Evolutionary conservation across 2,797 vertebrate species (phyloP).

Genomic region (Myotis daubentonii): DNA sequence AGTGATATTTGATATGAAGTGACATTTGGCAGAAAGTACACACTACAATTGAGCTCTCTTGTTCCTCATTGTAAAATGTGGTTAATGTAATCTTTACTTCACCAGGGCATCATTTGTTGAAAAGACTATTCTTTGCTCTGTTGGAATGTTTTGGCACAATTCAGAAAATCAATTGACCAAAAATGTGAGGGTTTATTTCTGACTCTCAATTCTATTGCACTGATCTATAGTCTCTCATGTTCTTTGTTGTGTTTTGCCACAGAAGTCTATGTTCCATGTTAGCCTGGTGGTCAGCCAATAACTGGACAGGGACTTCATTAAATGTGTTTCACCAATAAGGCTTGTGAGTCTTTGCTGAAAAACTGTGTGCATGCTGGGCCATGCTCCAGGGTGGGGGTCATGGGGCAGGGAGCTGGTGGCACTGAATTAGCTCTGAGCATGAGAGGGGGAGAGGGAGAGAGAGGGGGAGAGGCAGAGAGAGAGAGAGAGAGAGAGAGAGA

Average conservation of each 20-base stretch:
- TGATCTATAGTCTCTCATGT: neutral
- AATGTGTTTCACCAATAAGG: neutral
- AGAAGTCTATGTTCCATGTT: neutral
- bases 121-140: neutral
- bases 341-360: neutral
- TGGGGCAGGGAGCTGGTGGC: neutral
- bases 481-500: neutral
- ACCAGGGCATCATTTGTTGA: neutral
- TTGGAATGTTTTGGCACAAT: neutral
- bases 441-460: neutral
- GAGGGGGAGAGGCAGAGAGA: neutral
- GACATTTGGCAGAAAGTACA: neutral
- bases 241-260: constrained; percentile 8
- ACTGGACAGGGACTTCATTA: neutral
- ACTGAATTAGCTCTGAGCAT: neutral
- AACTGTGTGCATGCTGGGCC: neutral
- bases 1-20: too few relatives aligned
- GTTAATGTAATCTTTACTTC: constrained; percentile 3
- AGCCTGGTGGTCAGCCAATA: neutral
- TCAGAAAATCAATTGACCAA: neutral
- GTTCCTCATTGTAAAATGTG: constrained; percentile 42
- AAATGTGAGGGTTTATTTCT: constrained; percentile 1
- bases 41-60: neutral
- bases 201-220: neutral
- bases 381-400: neutral